Evolutionary conservation across 2,888 invertebrate species (phyloP).

Genomic region (Agrypnus murinus): DNA sequence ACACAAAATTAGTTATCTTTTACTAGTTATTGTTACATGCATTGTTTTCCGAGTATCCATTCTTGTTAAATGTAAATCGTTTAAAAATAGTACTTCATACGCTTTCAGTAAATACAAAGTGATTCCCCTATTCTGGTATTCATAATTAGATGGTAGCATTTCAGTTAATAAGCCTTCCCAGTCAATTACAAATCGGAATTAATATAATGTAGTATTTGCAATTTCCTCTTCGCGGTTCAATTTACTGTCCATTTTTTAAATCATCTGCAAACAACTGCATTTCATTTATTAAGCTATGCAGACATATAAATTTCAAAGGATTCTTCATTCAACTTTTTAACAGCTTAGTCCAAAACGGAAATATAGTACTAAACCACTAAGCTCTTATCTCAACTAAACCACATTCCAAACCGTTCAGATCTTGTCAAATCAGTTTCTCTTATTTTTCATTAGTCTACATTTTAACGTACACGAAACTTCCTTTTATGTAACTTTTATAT

Average conservation of each 20-base stretch:
- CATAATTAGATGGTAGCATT: not conserved
- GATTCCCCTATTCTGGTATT: not conserved
- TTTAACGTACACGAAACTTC: not conserved
- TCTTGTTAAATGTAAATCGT: no score
- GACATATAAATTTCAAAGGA: not conserved
- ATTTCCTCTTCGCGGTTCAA: not conserved
- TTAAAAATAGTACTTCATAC: no score
- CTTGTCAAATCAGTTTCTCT: slow-evolving; percentile 31
- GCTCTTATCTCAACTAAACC: slow-evolving; percentile 28
- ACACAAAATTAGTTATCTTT: no score
- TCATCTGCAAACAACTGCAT: not conserved
- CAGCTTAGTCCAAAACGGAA: slow-evolving; percentile 15
- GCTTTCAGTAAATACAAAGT: no score
- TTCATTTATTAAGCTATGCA: not conserved
- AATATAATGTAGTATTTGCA: not conserved
- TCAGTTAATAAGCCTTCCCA: not conserved
- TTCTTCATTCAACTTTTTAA: slow-evolving; percentile 16
- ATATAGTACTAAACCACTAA: slow-evolving; percentile 24
- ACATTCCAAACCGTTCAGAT: slow-evolving; percentile 28
- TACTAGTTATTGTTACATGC: no score
- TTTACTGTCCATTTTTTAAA: no score
- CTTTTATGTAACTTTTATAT: no score
- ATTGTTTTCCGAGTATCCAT: no score
- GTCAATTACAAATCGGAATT: not conserved
- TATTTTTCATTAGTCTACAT: slow-evolving; percentile 23